Evolutionary conservation across 2,113 vertebrate genomes (phyloP), one percentile per base, ranked within the genome.

Genomic region (Acanthochromis polyacanthus): DNA sequence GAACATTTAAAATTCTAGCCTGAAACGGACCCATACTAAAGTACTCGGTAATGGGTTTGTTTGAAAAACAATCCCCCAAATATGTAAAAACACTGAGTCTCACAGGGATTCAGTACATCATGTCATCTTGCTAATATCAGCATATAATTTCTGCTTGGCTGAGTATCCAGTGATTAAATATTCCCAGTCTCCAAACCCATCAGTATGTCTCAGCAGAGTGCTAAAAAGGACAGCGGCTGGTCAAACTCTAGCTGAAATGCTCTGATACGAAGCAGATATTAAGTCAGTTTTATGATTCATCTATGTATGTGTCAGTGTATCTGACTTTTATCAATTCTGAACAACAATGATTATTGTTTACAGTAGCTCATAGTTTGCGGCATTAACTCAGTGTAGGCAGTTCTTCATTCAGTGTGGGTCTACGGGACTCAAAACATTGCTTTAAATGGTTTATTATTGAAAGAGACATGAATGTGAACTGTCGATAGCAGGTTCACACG

Each of bases 101-200:
- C 25, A 5, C 57, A 72, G 64, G 28, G 45, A 36, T 53, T 74
- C 52, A 22, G 66, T 57, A 20, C 78, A 76, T 78, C 79, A 70
- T 75, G 70, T 82, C 80, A 75, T 78, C 69, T 62, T 51, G 38
- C 45, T 83, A 83, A 85, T 81, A 68, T 38, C 51, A 75, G 58
- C 60, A 74, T 81, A 64, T 82, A 52, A 88, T 89, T 59, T 80
- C 56, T 32, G 19, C 51, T 58, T 63, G 64, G 65, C 20, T 45
- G 65, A 83, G 62, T 40, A 61, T 73, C 53, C 56, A 75, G 48
- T 69, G 55, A 80, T 82, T 66, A 66, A 80, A 71, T 60, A 74
- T 43, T 68, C 43, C 43, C 40, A 53, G 16, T 82, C 88, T 79
- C 78, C 40, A 79, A 67, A 62, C 40, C 23, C 72, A 74, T 78